Percentiles rank a stretch among this genome's conserved stretches.
These are phyloP conservation scores for Sebastes umbrosus DNA, from an alignment of 2,797 vertebrate genomes.

Conservation along the genomic window DNA sequence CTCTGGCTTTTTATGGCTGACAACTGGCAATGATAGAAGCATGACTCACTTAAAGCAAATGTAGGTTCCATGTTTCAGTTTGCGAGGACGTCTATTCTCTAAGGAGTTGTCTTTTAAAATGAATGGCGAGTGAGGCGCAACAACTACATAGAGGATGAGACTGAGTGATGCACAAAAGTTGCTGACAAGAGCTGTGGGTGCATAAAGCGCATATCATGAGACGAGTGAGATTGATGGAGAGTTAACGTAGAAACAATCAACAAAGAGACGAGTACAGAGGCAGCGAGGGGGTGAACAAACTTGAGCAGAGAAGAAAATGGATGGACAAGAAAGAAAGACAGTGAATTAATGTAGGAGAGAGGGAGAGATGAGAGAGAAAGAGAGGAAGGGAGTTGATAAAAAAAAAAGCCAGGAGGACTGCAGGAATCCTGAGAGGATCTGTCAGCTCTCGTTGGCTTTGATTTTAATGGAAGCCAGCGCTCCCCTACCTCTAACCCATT, in stretches of 20 bases:
- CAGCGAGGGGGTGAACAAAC: neutral
- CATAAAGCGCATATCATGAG: neutral
- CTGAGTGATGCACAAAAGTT: neutral
- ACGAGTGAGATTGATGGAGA: neutral
- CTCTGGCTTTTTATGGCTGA: neutral
- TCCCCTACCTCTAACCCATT: slow-evolving; percentile 76
- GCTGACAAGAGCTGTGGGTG: slow-evolving; percentile 1
- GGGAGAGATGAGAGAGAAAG: neutral
- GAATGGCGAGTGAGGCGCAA: neutral
- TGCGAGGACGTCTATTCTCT: neutral
- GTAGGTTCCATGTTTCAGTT: slow-evolving; percentile 9
- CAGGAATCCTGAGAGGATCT: slow-evolving; percentile 68
- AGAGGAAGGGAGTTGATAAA: slow-evolving; percentile 26
- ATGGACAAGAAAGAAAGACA: neutral
- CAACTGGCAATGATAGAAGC: neutral
- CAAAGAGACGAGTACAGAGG: neutral
- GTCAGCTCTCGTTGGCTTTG: slow-evolving; percentile 80
- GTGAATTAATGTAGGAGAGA: slow-evolving; percentile 30
- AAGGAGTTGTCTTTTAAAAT: neutral
- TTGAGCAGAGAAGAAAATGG: neutral
- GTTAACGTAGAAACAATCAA: slow-evolving; percentile 20
- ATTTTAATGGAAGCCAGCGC: slow-evolving; percentile 81
- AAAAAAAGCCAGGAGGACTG: slow-evolving; percentile 33
- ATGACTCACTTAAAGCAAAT: neutral
- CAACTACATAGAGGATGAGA: neutral